Conservation (phyloP, 1,140 invertebrate species). For the Physella acuta region DNA sequence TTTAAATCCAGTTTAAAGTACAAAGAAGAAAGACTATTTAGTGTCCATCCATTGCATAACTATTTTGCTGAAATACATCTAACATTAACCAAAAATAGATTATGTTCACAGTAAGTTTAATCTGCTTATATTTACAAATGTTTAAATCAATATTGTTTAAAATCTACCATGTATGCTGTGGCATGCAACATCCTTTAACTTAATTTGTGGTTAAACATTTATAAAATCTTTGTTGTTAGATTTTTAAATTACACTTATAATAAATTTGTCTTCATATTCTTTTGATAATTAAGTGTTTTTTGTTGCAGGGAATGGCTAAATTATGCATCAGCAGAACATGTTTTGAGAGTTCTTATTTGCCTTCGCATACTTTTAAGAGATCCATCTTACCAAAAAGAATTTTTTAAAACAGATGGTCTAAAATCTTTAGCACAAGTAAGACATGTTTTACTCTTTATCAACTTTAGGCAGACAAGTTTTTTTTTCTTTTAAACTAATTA, state of each 20-base stretch:
- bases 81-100: slow-evolving; percentile 47
- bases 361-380: slow-evolving; percentile 58
- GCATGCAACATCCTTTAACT: neutral
- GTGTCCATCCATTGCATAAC: slow-evolving; percentile 37
- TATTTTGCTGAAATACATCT: slow-evolving; percentile 50
- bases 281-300: neutral
- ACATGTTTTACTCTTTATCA: slow-evolving; percentile 15
- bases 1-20: slow-evolving; percentile 47
- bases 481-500: slow-evolving; percentile 12
- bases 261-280: neutral
- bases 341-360: slow-evolving; percentile 51
- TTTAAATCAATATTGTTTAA: neutral
- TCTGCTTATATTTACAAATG: neutral
- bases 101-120: slow-evolving; percentile 49
- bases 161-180: neutral
- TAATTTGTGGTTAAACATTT: neutral
- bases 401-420: slow-evolving; percentile 47
- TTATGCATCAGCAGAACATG: slow-evolving; percentile 48
- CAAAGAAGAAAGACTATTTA: slow-evolving; percentile 51
- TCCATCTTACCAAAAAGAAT: slow-evolving; percentile 47
- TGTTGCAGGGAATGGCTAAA: slow-evolving; percentile 50
- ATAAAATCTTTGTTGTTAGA: neutral
- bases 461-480: neutral
- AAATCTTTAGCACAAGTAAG: slow-evolving; percentile 47
- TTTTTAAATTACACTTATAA: neutral